Conservation (phyloP, 2,113 vertebrate species). For the Microtus montanus region DNA sequence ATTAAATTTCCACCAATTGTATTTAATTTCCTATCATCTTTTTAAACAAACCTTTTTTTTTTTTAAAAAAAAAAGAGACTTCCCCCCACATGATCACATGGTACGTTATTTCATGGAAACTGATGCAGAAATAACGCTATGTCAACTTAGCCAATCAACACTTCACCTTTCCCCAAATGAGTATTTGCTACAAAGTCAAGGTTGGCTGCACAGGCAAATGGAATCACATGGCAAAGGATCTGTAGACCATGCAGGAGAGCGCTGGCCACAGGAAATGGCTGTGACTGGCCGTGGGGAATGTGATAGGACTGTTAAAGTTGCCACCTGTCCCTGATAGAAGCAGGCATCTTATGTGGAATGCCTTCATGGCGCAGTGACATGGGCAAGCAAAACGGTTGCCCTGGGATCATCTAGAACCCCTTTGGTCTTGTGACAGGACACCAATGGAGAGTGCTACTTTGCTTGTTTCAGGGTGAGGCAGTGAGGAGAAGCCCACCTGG, state of each 20-base stretch:
- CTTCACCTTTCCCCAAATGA: neutral
- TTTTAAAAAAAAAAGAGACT: neutral
- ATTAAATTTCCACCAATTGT: neutral
- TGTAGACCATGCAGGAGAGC: neutral
- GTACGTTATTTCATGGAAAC: neutral
- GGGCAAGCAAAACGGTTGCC: neutral
- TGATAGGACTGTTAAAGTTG: neutral
- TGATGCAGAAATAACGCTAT: neutral
- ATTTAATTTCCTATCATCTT: slow-evolving; percentile 21
- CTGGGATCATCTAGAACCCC: neutral
- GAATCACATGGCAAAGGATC: neutral
- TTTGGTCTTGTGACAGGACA: neutral
- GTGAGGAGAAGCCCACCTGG: neutral
- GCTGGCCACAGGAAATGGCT: slow-evolving; percentile 43
- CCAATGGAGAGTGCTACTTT: neutral
- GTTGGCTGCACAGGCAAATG: neutral
- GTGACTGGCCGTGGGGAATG: neutral
- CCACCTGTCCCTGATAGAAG: neutral
- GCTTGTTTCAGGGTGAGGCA: neutral
- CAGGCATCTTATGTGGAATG: neutral
- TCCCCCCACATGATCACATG: neutral
- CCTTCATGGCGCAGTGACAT: neutral
- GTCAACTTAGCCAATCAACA: neutral
- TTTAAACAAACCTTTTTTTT: neutral
- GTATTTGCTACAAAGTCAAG: neutral